phyloP scores from a whole-genome alignment of 2,888 invertebrate species.

The Meiosimyza decipiens region DNA sequence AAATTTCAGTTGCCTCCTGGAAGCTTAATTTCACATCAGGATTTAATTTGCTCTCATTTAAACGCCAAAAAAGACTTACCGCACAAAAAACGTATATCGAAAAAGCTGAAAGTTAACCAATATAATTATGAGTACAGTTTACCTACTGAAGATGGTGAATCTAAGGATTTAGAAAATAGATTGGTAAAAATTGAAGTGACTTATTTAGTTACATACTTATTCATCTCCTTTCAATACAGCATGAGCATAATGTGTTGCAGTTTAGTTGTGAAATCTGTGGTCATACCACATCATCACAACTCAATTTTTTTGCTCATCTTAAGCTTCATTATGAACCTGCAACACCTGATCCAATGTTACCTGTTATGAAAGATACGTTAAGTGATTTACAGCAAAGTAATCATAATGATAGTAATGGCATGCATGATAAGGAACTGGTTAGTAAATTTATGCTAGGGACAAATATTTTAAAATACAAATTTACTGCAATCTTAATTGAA shows the following conservation, averaged over 20 bases:
- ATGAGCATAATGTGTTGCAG: slow-evolving; percentile 40
- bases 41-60: slow-evolving; percentile 33
- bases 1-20: neutral
- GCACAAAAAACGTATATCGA: slow-evolving; percentile 86
- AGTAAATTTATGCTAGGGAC: too few species aligned
- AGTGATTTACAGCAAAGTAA: neutral
- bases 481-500: too few species aligned
- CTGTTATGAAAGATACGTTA: slow-evolving; percentile 2
- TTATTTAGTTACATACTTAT: neutral
- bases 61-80: slow-evolving; percentile 77
- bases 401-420: too few species aligned
- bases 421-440: too few species aligned
- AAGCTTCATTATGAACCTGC: slow-evolving; percentile 82
- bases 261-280: slow-evolving; percentile 80
- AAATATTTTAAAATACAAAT: too few species aligned
- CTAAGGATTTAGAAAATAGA: neutral
- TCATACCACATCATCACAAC: slow-evolving; percentile 79
- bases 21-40: slow-evolving; percentile 8
- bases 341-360: slow-evolving; percentile 39
- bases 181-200: neutral
- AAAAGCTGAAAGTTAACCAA: slow-evolving; percentile 73
- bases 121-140: slow-evolving; percentile 44
- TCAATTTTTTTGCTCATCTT: slow-evolving; percentile 87
- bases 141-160: slow-evolving; percentile 23
- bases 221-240: neutral